Base-by-base conservation (phyloP, 2,113 vertebrate genomes). In the Spheniscus mendiculus region DNA sequence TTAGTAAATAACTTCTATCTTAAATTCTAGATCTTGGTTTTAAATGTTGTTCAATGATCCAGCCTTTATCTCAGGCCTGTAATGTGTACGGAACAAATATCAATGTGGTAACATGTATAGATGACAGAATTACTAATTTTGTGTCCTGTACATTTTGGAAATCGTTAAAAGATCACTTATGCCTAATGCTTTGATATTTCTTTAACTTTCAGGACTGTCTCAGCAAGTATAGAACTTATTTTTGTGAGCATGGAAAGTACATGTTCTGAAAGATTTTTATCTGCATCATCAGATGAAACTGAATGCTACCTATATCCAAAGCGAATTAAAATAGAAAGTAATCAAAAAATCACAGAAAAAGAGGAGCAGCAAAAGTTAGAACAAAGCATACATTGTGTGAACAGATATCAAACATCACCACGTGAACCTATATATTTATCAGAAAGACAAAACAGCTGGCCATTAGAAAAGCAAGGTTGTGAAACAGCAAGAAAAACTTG, bases 161-260 rank as follows among this genome's bases (percentile, higher is more conserved):
- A 63, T 44, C 1, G 9, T 79, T 85, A 61, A 53, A 65, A 50
- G 25, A 30, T 16, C 2, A 0, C 50, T 85, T 74, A 50, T 74
- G 19, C 18, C 44, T 95, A 83, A 86, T 71, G n/a, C 6, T 42
- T 89, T 5, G 59, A 44, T 83, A 59, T 86, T 93, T 93, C 30
- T 94, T 96, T 86, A 70, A 55, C 27, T 96, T 97, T 97, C 78
- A 97, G 93, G 74, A 40, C 26, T 84, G 16, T 42, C 10, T 62
- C 44, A 40, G 36, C 34, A 92, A 82, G 80, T 61, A 47, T 4
- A 53, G 9, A 62, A 44, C 10, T 53, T 27, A 23, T 1, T 71
- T 88, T 73, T 67, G 18, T 83, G 15, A 94, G 15, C 36, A 97
- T 97, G 97, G 62, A 96, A 88, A 61, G 50, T 40, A 45, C 32